Percentiles rank a stretch among this genome's conserved stretches.
Conservation (phyloP, 2,113 vertebrate species). For the Hemichromis elongatus region DNA sequence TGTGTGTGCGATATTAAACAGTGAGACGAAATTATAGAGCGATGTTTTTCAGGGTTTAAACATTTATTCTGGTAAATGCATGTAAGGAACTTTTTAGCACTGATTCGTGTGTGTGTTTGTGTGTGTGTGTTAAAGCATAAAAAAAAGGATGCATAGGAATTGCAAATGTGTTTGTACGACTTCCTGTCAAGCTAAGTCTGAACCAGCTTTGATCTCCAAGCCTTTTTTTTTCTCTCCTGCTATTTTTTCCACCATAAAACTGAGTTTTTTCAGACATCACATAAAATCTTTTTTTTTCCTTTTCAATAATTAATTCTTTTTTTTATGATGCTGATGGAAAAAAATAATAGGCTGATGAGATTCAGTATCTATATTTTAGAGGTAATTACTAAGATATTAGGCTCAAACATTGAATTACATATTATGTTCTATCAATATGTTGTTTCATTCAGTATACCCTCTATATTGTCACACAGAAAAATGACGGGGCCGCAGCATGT, state of each 20-base stretch:
- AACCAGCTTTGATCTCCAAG: constrained; percentile 36
- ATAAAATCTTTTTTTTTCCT: not conserved
- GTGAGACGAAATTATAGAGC: not conserved
- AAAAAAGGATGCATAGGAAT: not conserved
- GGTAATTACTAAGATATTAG: not conserved
- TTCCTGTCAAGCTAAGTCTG: constrained; percentile 19
- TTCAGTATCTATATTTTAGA: not conserved
- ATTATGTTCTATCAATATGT: not conserved
- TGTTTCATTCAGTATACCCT: not conserved
- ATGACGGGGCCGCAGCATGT: constrained; percentile 35
- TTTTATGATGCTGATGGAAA: not conserved
- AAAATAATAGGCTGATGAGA: not conserved
- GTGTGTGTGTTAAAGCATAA: not conserved
- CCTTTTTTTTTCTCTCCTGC: not conserved
- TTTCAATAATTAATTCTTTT: not conserved
- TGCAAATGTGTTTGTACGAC: not conserved
- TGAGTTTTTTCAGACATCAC: not conserved
- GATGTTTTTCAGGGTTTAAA: not conserved
- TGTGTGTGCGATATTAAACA: not conserved
- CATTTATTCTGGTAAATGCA: not conserved
- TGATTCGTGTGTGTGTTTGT: not conserved
- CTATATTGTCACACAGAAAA: constrained; percentile 26
- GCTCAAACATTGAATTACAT: not conserved
- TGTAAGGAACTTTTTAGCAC: not conserved
- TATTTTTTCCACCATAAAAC: constrained; percentile 6